A percentile compares a stretch with the other conserved stretches of the same genome.
These are phyloP conservation scores for Alethe diademata DNA, from an alignment of 2,113 vertebrate genomes.

Conservation along the genomic window DNA sequence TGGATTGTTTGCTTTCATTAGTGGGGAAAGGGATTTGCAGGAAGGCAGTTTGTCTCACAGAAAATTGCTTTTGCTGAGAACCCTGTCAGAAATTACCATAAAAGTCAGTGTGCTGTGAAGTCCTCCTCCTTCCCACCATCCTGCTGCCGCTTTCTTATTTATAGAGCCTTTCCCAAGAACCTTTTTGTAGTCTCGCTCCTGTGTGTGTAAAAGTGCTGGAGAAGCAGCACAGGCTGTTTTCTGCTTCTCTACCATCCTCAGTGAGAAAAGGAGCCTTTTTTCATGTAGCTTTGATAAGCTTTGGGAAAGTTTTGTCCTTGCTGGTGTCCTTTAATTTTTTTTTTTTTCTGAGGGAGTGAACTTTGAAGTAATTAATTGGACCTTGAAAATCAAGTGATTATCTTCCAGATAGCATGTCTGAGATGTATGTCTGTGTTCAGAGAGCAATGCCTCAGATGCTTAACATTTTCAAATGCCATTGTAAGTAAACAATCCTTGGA, in stretches of 20 bases:
- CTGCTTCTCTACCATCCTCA: not conserved
- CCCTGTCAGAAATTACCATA: not conserved
- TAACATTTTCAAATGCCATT: slow-evolving; percentile 40
- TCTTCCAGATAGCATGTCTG: not conserved
- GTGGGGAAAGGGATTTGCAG: not conserved
- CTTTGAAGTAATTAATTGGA: not conserved
- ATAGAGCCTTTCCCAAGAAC: slow-evolving; percentile 29
- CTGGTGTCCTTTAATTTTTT: not conserved
- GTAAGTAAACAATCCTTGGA: slow-evolving; percentile 6
- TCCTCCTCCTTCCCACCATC: slow-evolving; percentile 10
- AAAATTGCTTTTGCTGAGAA: not conserved
- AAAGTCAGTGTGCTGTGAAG: slow-evolving; percentile 3
- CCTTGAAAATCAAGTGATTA: slow-evolving; percentile 2
- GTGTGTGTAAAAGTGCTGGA: not conserved
- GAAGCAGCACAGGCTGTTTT: not conserved
- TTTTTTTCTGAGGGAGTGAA: not conserved
- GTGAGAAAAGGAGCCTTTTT: not conserved
- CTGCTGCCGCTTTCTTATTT: slow-evolving; percentile 39
- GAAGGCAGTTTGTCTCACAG: not conserved
- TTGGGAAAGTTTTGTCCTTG: not conserved
- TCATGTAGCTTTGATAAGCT: not conserved
- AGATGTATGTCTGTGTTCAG: not conserved
- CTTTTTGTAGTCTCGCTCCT: not conserved
- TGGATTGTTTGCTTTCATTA: not conserved
- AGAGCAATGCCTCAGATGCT: not conserved